These are phyloP conservation scores for Beris morrisii DNA, from an alignment of 2,888 invertebrate genomes.

Conservation along the genomic window DNA sequence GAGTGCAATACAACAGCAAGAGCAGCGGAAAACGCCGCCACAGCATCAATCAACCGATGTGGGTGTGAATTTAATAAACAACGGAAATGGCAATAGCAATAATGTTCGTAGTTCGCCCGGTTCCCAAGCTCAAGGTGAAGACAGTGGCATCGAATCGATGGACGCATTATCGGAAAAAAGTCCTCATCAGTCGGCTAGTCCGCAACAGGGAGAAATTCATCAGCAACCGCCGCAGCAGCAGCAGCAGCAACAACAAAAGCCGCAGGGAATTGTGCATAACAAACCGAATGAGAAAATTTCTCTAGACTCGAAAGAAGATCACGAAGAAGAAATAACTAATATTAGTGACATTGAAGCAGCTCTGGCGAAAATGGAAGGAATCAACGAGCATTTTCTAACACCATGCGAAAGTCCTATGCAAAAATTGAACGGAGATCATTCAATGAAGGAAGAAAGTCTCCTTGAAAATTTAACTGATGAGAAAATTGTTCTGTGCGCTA, in stretches of 20 bases:
- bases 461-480: constrained; percentile 40
- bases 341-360: constrained; percentile 70
- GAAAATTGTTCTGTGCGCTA: constrained; percentile 43
- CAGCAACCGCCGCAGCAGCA: constrained; percentile 8
- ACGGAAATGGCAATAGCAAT: constrained; percentile 38
- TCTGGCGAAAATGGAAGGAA: constrained; percentile 68
- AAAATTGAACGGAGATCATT: constrained; percentile 53
- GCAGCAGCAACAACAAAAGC: constrained; percentile 35
- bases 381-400: constrained; percentile 44
- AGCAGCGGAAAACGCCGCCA: constrained; percentile 1
- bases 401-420: constrained; percentile 42
- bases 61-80: constrained; percentile 27
- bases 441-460: constrained; percentile 42
- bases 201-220: constrained; percentile 53
- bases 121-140: constrained; percentile 72
- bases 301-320: constrained; percentile 33
- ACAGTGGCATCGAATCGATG: constrained; percentile 91
- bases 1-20: constrained; percentile 28
- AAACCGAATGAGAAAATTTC: constrained; percentile 19
- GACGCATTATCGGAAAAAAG: constrained; percentile 91
- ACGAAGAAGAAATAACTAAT: constrained; percentile 58
- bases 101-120: constrained; percentile 56
- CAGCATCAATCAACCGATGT: constrained; percentile 33
- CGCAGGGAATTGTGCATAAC: constrained; percentile 5
- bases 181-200: constrained; percentile 83